Evolutionary conservation across 2,113 vertebrate genomes (phyloP), one percentile per base, ranked within the genome.

Genomic region (Anhinga rufa): DNA sequence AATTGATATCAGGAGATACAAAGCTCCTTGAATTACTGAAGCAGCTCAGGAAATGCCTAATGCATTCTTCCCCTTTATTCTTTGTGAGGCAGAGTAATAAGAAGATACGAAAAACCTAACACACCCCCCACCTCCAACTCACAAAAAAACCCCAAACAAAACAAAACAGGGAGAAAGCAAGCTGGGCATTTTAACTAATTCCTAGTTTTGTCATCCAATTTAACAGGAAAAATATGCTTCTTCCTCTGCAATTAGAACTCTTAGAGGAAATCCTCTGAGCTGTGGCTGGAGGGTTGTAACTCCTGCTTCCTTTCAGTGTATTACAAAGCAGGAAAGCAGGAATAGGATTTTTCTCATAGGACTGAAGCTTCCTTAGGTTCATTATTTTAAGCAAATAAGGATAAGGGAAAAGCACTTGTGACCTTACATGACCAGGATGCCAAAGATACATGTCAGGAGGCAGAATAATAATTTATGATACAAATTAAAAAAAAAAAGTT

Each of bases 261-360:
- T 49, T 52, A 61, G 32, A 85, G 68, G 72, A 95, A 88, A 94
- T 94, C 49, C 72, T 84, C 52, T 81, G 44, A 89, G 52, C 28
- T 52, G 57, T 25, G 13, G 14, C 61, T 48, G 26, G 12, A 70
- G 55, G 81, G 12, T 20, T 86, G 10, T n/a, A 86, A 86, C 11
- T 81, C 14, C 38, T 74, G 60, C 38, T 88, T 94, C 82, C 82
- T 85, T 79, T 91, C 70, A 60, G 24, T 17, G 24, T 24, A 46
- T 21, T 62, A 48, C 16, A 90, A 64, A 65, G 36, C 25, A 74
- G 21, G 40, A 75, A 93, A 86, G 44, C 18, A 31, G 31, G 16
- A 81, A 6, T 44, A 66, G 10, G 17, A 49, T 34, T 88, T 55
- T 91, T 93, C 34, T 79, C 15, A 17, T 29, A 31, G 31, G 34